Evolutionary conservation across 2,113 vertebrate species (phyloP), one percentile per base, ranked within the genome.

Genomic region (Caranx ignobilis): DNA sequence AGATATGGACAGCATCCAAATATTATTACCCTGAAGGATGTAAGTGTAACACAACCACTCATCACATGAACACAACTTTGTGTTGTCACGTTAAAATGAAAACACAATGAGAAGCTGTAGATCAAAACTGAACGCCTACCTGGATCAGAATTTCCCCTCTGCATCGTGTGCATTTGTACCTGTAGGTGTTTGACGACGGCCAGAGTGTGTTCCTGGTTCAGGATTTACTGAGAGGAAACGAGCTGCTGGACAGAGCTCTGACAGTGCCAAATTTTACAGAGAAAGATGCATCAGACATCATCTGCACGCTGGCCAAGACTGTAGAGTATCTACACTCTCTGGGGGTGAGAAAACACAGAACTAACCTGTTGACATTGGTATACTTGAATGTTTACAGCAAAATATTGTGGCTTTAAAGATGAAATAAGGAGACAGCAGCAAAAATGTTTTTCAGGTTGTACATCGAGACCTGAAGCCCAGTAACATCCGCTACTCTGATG

Each of bases 391-490:
- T 65, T 43, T 59, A 18, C 39, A 45, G 6, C 26, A 37, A 39
- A 48, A 34, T 59, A 60, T 2, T 2, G 2, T n/a, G 37, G 32
- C 13, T 75, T 63, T 19, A 0, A 50, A 48, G 75, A 57, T 16
- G n/a, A 8, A 21, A 41, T 16, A 18, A 5, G 16, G 47, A 16
- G 45, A 32, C 26, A 56, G 21, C 12, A 31, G 21, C 5, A 35
- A 43, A 45, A 39, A 65, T 11, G 31, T 26, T 39, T 59, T 77
- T 12, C 82, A 99, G 98, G 98, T 99, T 3, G 98, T 99, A 3
- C 98, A 99, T 82, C 95, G 98, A 84, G 97, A 99, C 90, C 94
- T 99, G 87, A 99, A 99, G 86, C 98, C 98, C 0, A 98, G 97
- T 71, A 99, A 98, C 77, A 97, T 99, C n/a, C 94, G 97, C 75